Evolutionary conservation across 1,140 invertebrate species (phyloP).

Genomic region (Semibalanus balanoides): DNA sequence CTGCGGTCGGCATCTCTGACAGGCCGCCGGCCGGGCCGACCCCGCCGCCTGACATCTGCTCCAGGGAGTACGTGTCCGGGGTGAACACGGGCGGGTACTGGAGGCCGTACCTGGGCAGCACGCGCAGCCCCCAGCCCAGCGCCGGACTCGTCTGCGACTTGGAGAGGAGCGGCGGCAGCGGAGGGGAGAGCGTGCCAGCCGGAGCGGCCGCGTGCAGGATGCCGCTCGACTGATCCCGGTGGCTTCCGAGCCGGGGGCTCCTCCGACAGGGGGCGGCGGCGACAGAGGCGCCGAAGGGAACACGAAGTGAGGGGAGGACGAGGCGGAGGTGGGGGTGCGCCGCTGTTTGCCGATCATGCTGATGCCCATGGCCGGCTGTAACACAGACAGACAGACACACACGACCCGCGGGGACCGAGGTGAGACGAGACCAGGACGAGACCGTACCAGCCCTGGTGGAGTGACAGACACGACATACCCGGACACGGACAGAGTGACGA

Average conservation of each 20-base stretch:
- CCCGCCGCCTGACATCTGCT: background rate
- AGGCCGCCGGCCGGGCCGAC: no score
- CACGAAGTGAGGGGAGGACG: slow-evolving; percentile 17
- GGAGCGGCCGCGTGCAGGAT: background rate
- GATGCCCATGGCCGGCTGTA: slow-evolving; percentile 26
- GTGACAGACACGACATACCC: no score
- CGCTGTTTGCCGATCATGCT: slow-evolving; percentile 28
- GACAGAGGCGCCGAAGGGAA: slow-evolving; percentile 16
- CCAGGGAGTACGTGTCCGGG: slow-evolving; percentile 1
- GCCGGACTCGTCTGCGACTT: background rate
- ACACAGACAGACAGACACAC: slow-evolving; percentile 4
- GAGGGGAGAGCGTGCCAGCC: no score
- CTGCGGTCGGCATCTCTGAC: no score
- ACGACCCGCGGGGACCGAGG: no score
- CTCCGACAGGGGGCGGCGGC: slow-evolving; percentile 10
- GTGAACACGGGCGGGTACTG: slow-evolving; percentile 1
- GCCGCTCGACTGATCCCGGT: background rate
- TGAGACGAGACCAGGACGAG: no score
- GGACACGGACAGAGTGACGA: no score
- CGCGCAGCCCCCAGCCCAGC: background rate
- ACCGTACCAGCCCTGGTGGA: no score
- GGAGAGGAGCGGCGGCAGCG: no score
- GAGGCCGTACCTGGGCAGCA: background rate
- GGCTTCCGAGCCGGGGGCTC: slow-evolving; percentile 4
- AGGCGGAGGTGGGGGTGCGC: slow-evolving; percentile 17